A percentile compares a stretch with the other conserved stretches of the same genome.
Conservation (phyloP, 2,113 vertebrate genomes). For the Mastomys coucha region DNA sequence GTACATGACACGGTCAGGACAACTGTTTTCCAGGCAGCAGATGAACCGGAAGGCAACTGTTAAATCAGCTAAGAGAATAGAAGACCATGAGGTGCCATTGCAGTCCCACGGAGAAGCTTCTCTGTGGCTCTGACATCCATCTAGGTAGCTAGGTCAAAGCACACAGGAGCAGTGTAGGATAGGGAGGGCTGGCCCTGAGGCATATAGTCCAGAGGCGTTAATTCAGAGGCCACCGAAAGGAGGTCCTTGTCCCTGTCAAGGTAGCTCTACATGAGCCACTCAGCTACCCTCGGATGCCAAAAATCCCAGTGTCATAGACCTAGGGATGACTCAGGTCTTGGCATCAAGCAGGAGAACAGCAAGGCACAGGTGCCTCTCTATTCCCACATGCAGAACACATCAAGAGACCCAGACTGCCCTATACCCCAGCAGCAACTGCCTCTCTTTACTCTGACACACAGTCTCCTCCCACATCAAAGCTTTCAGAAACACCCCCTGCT, state of each 20-base stretch:
- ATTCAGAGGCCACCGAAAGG: neutral
- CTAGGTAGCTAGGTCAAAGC: neutral
- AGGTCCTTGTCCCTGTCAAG: neutral
- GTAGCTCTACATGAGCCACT: neutral
- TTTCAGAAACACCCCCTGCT: rapidly evolving
- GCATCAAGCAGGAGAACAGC: neutral
- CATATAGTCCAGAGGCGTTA: neutral
- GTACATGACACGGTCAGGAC: conserved; percentile 66
- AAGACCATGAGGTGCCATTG: neutral
- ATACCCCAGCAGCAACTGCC: too few species aligned
- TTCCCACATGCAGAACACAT: rapidly evolving
- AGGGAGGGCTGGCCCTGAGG: neutral
- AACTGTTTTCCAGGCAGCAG: conserved; percentile 70
- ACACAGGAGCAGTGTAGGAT: neutral
- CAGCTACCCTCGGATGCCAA: too few species aligned
- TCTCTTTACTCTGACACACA: rapidly evolving
- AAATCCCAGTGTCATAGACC: rapidly evolving
- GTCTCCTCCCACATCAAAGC: neutral
- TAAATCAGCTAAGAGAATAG: neutral
- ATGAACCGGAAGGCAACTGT: neutral
- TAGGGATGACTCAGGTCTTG: neutral
- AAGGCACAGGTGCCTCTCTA: rapidly evolving
- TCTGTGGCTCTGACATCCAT: neutral
- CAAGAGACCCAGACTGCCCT: rapidly evolving
- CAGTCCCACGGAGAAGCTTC: too few species aligned